A percentile compares a stretch with the other conserved stretches of the same genome.
Evolutionary conservation across 1,140 invertebrate species (phyloP).

Genomic region (Caenorhabditis inopinata): DNA sequence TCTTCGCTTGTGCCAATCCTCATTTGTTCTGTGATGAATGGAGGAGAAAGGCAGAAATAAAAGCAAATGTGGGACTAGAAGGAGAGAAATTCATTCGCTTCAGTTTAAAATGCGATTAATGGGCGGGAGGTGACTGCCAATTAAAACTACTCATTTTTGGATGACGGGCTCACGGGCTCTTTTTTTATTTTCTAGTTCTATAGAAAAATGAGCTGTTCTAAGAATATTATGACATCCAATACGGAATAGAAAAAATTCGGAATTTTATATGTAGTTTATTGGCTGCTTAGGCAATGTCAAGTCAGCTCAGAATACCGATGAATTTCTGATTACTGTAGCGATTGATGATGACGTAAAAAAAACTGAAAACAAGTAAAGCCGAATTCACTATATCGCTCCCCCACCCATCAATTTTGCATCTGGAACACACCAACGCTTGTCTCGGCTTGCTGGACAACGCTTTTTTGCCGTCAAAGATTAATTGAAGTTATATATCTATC

Average conservation of each 20-base stretch:
- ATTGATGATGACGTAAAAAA: no score
- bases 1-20: slow-evolving; percentile 16
- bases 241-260: no score
- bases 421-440: not conserved
- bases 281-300: not conserved
- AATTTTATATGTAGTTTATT: slow-evolving; percentile 3
- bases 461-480: slow-evolving; percentile 20
- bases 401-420: not conserved
- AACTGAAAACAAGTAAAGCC: not conserved
- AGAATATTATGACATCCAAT: slow-evolving; percentile 17
- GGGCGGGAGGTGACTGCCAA: slow-evolving; percentile 16
- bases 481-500: slow-evolving; percentile 25
- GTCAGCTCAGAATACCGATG: not conserved
- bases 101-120: slow-evolving; percentile 29
- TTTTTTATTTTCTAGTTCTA: not conserved
- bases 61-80: not conserved
- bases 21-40: slow-evolving; percentile 31
- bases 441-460: not conserved
- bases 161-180: not conserved
- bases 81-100: not conserved
- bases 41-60: slow-evolving; percentile 29
- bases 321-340: not conserved
- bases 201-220: not conserved
- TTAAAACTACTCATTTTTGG: not conserved
- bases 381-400: not conserved